A percentile compares a stretch with the other conserved stretches of the same genome.
Evolutionary conservation across 1,140 invertebrate genomes (phyloP).

Genomic region (Euura saliciscinereae): DNA sequence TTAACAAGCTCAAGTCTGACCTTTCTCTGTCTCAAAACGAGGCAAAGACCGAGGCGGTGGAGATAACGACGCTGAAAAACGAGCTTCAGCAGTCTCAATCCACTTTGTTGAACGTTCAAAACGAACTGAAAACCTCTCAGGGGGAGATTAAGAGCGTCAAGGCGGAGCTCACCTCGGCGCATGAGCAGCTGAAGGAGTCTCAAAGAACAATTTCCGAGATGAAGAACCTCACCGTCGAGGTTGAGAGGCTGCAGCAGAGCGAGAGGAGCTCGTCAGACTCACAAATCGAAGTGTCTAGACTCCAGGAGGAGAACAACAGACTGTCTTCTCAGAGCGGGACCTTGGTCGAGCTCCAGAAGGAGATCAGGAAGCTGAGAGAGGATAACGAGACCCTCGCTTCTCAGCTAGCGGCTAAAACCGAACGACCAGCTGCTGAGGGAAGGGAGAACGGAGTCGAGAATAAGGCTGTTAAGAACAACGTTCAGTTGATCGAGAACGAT

Average conservation of each 20-base stretch:
- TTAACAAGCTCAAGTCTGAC: constrained; percentile 43
- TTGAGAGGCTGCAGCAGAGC: constrained; percentile 48
- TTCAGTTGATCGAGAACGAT: constrained; percentile 36
- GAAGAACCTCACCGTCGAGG: constrained; percentile 35
- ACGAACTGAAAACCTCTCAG: constrained; percentile 37
- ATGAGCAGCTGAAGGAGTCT: constrained; percentile 37
- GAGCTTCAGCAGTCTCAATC: constrained; percentile 31
- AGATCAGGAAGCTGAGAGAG: constrained; percentile 52
- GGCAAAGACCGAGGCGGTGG: constrained; percentile 36
- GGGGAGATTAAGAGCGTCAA: constrained; percentile 37
- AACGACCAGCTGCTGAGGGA: constrained; percentile 53
- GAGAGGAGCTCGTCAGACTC: constrained; percentile 34
- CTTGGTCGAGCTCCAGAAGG: constrained; percentile 35
- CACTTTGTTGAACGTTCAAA: constrained; percentile 36
- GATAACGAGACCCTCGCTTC: constrained; percentile 56
- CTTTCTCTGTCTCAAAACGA: constrained; percentile 37
- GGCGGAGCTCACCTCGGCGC: constrained; percentile 27
- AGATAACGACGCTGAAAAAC: constrained; percentile 35
- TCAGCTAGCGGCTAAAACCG: constrained; percentile 48
- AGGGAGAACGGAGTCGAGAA: constrained; percentile 62
- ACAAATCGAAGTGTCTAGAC: constrained; percentile 39
- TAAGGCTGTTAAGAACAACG: constrained; percentile 43
- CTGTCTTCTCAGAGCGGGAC: constrained; percentile 51
- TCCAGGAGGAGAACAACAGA: constrained; percentile 61
- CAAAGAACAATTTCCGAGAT: constrained; percentile 34